phyloP scores from a whole-genome alignment of 2,888 invertebrate species.

The Phytoseiulus persimilis region DNA sequence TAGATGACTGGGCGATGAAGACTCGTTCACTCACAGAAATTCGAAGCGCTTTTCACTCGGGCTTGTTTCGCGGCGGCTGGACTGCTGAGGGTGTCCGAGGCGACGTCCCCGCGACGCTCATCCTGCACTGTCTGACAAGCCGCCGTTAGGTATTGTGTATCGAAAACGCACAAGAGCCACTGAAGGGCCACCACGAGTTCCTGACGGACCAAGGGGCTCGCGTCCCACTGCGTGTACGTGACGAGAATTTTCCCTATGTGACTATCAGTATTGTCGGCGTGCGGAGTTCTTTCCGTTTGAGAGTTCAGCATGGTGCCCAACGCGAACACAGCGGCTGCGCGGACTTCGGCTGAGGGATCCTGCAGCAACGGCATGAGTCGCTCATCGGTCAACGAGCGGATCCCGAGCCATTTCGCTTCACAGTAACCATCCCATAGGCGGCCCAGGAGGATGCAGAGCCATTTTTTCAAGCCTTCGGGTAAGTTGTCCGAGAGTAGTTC shows the following conservation, averaged over 20 bases:
- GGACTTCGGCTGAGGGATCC: conserved; percentile 78
- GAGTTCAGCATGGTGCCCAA: conserved; percentile 85
- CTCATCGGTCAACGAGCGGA: conserved; percentile 89
- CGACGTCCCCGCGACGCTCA: background rate
- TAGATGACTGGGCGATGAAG: no score
- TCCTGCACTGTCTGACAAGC: conserved; percentile 43
- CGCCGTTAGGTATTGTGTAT: conserved; percentile 66
- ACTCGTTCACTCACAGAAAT: background rate
- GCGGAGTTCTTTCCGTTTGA: conserved; percentile 72
- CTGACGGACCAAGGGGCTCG: conserved; percentile 72
- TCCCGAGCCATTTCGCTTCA: conserved; percentile 85
- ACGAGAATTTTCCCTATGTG: conserved; percentile 79
- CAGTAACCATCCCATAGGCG: conserved; percentile 81
- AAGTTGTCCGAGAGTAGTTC: conserved; percentile 19
- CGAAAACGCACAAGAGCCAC: conserved; percentile 75
- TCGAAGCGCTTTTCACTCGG: conserved; percentile 20
- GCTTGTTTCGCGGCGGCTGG: background rate
- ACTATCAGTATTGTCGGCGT: conserved; percentile 87
- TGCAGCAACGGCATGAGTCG: conserved; percentile 71
- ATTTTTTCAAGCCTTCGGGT: conserved; percentile 50
- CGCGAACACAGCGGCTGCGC: conserved; percentile 88
- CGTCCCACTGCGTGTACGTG: conserved; percentile 68
- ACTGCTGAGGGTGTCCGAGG: background rate
- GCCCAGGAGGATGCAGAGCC: conserved; percentile 86
- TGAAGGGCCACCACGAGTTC: conserved; percentile 75